Conservation (phyloP, 1,140 invertebrate genomes). For the Dreissena rostriformis region DNA sequence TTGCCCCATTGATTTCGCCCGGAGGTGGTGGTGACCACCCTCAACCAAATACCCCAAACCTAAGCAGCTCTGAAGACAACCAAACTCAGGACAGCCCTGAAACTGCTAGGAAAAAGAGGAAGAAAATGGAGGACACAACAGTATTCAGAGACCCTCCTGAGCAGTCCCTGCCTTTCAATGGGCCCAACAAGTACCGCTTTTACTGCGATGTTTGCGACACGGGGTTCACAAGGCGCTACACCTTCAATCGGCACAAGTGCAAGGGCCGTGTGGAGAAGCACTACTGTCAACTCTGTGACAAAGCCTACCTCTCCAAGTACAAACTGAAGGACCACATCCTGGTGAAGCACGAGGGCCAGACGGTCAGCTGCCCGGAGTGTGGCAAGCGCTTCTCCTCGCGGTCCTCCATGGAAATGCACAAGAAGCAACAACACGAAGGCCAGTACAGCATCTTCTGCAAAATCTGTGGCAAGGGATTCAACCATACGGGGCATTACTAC, state of each 20-base stretch:
- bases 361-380: constrained; percentile 51
- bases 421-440: constrained; percentile 54
- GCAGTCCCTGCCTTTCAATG: constrained; percentile 49
- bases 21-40: no score
- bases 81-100: background rate
- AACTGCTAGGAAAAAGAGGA: constrained; percentile 19
- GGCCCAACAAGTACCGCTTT: constrained; percentile 51
- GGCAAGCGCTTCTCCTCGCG: constrained; percentile 47
- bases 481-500: constrained; percentile 54
- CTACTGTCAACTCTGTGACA: constrained; percentile 54
- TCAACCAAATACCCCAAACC: background rate
- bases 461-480: constrained; percentile 49
- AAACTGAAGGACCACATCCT: constrained; percentile 53
- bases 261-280: constrained; percentile 53
- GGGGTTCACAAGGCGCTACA: constrained; percentile 48
- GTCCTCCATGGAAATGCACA: constrained; percentile 55
- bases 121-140: constrained; percentile 42
- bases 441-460: constrained; percentile 54
- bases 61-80: background rate
- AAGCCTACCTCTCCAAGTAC: constrained; percentile 56
- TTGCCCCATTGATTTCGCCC: background rate
- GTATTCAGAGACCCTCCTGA: constrained; percentile 46
- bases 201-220: constrained; percentile 55
- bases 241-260: constrained; percentile 53
- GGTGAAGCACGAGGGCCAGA: constrained; percentile 52